phyloP scores from a whole-genome alignment of 2,113 vertebrate genomes.

The Rhegmatorhina hoffmannsi region DNA sequence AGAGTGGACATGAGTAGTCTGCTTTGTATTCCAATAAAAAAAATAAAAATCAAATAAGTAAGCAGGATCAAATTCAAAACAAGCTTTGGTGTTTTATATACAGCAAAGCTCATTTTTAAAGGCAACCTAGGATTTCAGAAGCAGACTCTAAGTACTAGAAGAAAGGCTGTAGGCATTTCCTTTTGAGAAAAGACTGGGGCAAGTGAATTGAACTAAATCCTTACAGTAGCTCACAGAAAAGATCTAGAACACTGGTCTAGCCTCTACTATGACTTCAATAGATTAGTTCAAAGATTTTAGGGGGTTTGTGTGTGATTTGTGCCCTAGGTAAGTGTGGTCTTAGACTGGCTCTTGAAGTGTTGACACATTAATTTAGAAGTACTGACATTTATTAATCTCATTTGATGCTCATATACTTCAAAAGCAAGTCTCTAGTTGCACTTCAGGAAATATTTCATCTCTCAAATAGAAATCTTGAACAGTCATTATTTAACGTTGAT shows the following conservation, averaged over 20 bases:
- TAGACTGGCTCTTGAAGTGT: neutral
- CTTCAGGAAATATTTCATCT: neutral
- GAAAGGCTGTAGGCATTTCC: neutral
- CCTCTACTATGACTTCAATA: neutral
- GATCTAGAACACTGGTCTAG: neutral
- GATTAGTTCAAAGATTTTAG: neutral
- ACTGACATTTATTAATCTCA: neutral
- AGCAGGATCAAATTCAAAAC: neutral
- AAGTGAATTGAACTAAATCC: neutral
- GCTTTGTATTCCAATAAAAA: neutral
- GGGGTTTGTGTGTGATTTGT: neutral
- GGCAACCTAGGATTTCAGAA: neutral
- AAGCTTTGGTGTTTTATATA: neutral
- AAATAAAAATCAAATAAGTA: neutral
- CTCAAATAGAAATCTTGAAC: neutral
- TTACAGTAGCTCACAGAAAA: neutral
- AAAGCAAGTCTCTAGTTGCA: neutral
- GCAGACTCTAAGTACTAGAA: neutral
- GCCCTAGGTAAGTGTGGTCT: neutral
- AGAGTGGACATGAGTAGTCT: neutral
- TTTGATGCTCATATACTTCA: neutral
- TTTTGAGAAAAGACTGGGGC: neutral
- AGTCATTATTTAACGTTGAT: neutral
- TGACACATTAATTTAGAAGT: neutral
- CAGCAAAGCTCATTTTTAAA: neutral